phyloP scores from a whole-genome alignment of 2,113 vertebrate species.

The Catharus fuscescens region DNA sequence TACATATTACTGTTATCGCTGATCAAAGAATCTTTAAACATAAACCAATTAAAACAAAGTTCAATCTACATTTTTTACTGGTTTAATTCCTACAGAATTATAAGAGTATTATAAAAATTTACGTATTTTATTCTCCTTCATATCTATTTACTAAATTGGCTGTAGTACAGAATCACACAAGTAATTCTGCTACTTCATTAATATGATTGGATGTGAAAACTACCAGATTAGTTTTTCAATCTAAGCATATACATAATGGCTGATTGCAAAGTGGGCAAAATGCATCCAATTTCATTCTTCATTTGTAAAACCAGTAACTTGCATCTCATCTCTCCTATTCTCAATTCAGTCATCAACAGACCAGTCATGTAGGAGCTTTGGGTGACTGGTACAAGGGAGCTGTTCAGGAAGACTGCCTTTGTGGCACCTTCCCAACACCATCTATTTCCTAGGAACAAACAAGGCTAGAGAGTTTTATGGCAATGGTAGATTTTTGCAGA shows the following conservation, averaged over 20 bases:
- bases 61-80: conserved; percentile 80
- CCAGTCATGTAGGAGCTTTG: not conserved
- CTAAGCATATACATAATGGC: conserved; percentile 51
- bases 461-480: not conserved
- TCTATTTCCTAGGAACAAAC: conserved; percentile 1
- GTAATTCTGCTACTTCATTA: conserved; percentile 70
- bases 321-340: conserved; percentile 32
- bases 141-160: conserved; percentile 78
- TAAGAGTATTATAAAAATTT: conserved; percentile 61
- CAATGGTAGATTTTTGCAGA: not conserved
- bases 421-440: not conserved
- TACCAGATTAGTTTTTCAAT: conserved; percentile 56
- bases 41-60: conserved; percentile 84
- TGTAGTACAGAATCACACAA: conserved; percentile 58
- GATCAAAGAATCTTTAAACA: conserved; percentile 86
- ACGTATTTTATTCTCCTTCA: conserved; percentile 61
- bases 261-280: conserved; percentile 62
- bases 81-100: conserved; percentile 74
- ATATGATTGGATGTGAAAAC: conserved; percentile 69
- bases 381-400: not conserved
- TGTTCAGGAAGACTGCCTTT: not conserved
- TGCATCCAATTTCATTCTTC: conserved; percentile 50
- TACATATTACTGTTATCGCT: conserved; percentile 85
- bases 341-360: not conserved
- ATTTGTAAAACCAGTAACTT: conserved; percentile 51